Evolutionary conservation across 2,888 invertebrate genomes (phyloP), one percentile per base, ranked within the genome.

Genomic region (Crioceris asparagi): DNA sequence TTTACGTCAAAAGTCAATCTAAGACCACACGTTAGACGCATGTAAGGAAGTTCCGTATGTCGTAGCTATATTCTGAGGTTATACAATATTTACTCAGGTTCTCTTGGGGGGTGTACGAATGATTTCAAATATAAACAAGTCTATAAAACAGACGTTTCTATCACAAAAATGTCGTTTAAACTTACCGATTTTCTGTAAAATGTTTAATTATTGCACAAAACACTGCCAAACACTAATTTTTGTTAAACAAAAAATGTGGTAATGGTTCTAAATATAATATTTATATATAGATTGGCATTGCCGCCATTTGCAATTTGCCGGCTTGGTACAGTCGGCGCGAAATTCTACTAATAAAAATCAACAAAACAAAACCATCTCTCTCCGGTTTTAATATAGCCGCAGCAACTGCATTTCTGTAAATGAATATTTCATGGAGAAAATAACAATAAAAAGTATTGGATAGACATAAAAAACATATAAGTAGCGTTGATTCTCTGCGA

Each of bases 221-320:
- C 45, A 38, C 45, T 40, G 36, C 46, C 43, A 46, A 50, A 51
- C 48, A 41, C 44, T 41, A 45, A 47, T 50, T 49, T 50, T 43
- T 36, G 36, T 40, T 34, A 41, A 53, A 52, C 47, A 51, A 52
- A 54, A 54, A 33, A 52, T 47, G 48, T 50, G 47, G 47, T 47
- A 53, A 51, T 46, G 53, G 51, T 50, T 57, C 57, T 55, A 59
- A 59, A 59, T 59, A 59, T 56, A 60, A 62, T 61, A 60, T 62
- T 62, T 62, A 63, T 62, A 61, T 62, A 58, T 62, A 62, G 60
- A 57, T 50, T 51, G 43, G 40, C 44, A 47, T 47, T 47, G 52
- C 52, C 60, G 62, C 63, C 62, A 63, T 63, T 63, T 62, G 62
- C 60, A 60, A 61, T 60, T 55, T 49, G 46, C 54, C 54, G 57